Evolutionary conservation across 2,797 vertebrate species (phyloP), one percentile per base, ranked within the genome.

Genomic region (Manis pentadactyla): DNA sequence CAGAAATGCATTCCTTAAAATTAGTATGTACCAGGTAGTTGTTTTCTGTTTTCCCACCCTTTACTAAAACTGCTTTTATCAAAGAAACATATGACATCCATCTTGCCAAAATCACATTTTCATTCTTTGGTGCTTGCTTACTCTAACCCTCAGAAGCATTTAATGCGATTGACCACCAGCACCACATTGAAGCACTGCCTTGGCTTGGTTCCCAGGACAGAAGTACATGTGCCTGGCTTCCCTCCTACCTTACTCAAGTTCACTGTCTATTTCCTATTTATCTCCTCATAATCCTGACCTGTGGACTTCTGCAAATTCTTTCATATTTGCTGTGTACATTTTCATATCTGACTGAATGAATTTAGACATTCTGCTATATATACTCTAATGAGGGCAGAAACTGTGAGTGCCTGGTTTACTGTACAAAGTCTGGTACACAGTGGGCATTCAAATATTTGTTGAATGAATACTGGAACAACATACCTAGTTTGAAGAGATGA

Each of bases 61-160:
- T 96, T 61, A 57, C 29, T 92, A 84, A 94, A 91, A 53, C 42
- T 42, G 31, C 51, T 27, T 46, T 77, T 49, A 46, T 59, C 21
- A 77, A 79, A 85, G 74, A 49, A 46, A 61, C 15, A 11, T 27
- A 0, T 87, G 27, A 42, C 69, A 31, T 71, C 18, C 68, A 55
- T 83, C 23, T 51, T 59, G 55, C 53, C 17, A 86, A 90, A 83
- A 85, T 91, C 61, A 85, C 90, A 88, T 12, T 86, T 87, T 89
- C 39, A 63, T 69, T 88, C 55, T 82, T 31, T 77, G 53, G 13
- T 15, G 85, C 29, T 94, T 10, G 12, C 42, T 87, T n/a, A 75
- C 7, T 57, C 39, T 90, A 13, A 8, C 31, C 90, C 77, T 74
- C 18, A 61, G 34, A 93, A 63, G 57, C 18, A 84, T 46, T 91